These are phyloP conservation scores for Thecophora atra DNA, from an alignment of 2,888 invertebrate species.

Conservation along the genomic window DNA sequence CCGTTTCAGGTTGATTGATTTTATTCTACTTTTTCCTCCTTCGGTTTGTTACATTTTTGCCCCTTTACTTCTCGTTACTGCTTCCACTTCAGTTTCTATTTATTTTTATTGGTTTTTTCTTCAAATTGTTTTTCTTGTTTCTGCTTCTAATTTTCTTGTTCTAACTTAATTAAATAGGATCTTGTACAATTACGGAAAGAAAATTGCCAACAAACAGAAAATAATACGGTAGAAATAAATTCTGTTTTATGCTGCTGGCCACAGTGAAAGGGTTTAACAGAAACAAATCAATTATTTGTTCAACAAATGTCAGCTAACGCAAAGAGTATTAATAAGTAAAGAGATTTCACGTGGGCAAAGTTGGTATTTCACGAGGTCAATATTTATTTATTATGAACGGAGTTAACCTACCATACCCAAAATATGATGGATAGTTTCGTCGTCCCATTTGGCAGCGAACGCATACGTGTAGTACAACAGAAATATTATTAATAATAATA, in stretches of 20 bases:
- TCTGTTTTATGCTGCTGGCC: background rate
- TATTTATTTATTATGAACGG: no score
- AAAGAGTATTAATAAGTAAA: no score
- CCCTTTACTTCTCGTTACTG: slow-evolving; percentile 13
- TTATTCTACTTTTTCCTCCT: slow-evolving; percentile 1
- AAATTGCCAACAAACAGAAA: background rate
- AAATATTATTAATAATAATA: no score
- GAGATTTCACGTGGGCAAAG: no score
- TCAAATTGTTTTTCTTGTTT: background rate
- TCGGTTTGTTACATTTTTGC: background rate
- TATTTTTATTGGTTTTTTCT: background rate
- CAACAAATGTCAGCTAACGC: no score
- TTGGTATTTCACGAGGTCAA: no score
- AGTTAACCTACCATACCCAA: no score
- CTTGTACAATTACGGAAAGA: slow-evolving; percentile 1
- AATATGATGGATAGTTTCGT: no score
- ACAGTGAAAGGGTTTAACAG: background rate
- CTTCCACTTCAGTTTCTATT: background rate
- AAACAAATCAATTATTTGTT: no score
- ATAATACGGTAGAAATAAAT: background rate
- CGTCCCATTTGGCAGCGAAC: no score
- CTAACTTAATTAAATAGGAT: slow-evolving; percentile 3
- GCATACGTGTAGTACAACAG: no score
- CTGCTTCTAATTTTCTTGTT: background rate
- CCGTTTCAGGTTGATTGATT: background rate